A percentile compares a stretch with the other conserved stretches of the same genome.
Evolutionary conservation across 2,888 invertebrate genomes (phyloP).

Genomic region (Allacma fusca): DNA sequence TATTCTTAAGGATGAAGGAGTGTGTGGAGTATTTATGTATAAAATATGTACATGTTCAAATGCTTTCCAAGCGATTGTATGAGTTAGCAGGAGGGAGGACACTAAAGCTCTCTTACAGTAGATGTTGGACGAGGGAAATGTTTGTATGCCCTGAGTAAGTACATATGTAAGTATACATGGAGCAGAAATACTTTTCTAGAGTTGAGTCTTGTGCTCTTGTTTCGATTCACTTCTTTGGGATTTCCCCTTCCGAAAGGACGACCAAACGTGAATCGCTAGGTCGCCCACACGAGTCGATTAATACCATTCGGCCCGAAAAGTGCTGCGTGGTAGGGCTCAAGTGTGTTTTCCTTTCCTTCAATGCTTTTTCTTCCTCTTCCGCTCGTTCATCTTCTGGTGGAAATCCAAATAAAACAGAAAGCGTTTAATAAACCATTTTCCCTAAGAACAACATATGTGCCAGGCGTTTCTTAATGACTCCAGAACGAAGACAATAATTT

Average conservation of each 20-base stretch:
- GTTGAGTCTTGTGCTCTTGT: constrained; percentile 13
- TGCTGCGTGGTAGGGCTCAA: constrained; percentile 33
- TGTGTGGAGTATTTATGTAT: neutral
- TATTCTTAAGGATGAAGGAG: neutral
- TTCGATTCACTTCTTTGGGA: constrained; percentile 23
- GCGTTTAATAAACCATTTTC: neutral
- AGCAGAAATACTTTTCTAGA: constrained; percentile 2
- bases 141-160: neutral
- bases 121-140: neutral
- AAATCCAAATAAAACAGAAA: constrained; percentile 9
- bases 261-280: constrained; percentile 36
- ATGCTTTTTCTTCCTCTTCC: neutral
- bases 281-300: constrained; percentile 45
- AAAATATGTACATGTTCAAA: neutral
- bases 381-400: neutral
- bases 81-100: neutral
- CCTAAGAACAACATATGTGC: neutral
- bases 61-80: neutral
- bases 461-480: neutral
- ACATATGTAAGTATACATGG: neutral
- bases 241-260: constrained; percentile 34
- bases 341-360: constrained; percentile 27
- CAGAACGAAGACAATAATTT: neutral
- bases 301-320: constrained; percentile 42
- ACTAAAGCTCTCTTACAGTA: neutral